phyloP scores from a whole-genome alignment of 1,140 invertebrate species.

The Varroa destructor region DNA sequence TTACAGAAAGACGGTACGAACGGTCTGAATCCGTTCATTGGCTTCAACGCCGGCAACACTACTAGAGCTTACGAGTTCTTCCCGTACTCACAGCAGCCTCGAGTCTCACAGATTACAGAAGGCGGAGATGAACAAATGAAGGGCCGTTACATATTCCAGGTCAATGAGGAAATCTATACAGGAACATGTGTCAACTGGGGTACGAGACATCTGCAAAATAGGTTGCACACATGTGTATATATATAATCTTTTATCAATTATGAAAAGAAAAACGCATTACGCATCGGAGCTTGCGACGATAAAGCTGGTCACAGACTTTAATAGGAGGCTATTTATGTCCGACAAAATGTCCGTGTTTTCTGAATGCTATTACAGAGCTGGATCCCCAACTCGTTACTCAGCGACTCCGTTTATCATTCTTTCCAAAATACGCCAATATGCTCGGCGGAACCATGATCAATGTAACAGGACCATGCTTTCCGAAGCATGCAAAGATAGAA shows the following conservation, averaged over 20 bases:
- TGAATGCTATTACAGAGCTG: constrained; percentile 31
- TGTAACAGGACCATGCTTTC: constrained; percentile 81
- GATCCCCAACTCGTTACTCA: constrained; percentile 36
- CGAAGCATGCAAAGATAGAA: constrained; percentile 51
- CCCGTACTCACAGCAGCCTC: constrained; percentile 74
- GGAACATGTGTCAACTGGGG: constrained; percentile 56
- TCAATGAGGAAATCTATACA: constrained; percentile 82
- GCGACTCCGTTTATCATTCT: constrained; percentile 60
- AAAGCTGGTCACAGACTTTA: no score
- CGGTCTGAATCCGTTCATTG: constrained; percentile 43
- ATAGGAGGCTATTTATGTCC: no score
- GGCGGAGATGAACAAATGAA: constrained; percentile 72
- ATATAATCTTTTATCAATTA: no score
- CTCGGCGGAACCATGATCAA: constrained; percentile 83
- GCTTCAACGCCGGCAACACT: constrained; percentile 88
- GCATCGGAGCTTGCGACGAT: no score
- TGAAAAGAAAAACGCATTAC: no score
- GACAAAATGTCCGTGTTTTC: constrained; percentile 3
- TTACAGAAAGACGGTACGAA: constrained; percentile 25
- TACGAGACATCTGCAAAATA: constrained; percentile 18
- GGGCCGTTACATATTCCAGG: constrained; percentile 79
- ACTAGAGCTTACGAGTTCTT: constrained; percentile 74
- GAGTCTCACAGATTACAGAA: constrained; percentile 61
- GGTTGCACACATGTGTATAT: not conserved
- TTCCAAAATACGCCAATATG: constrained; percentile 87